Evolutionary conservation across 2,888 invertebrate species (phyloP), one percentile per base, ranked within the genome.

Genomic region (Drosophila macrothrix): DNA sequence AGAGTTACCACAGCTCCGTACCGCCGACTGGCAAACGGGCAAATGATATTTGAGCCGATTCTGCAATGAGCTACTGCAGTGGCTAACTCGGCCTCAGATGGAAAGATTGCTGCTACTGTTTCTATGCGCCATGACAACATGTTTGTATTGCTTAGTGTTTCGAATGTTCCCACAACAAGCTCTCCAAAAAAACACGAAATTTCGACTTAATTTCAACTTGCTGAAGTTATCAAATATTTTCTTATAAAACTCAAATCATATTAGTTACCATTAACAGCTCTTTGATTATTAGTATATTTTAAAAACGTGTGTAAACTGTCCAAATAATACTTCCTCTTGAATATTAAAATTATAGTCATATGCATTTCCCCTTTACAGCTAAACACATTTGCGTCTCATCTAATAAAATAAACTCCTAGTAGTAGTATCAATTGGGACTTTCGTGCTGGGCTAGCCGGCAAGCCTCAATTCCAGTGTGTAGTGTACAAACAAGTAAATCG

Each of bases 401-500:
- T 43, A 41, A 69, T 41, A 14, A 50, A n/a, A 64, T 62, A 25
- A 22, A 59, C n/a, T 50, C 22, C 46, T 16, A 25, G 16, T 55
- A 52, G 72, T 69, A 73, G 62, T 76, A 76, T 37, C 28, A 31
- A 3, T 39, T 29, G 19, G 9, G 46, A 35, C 59, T 55, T 55
- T 55, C 63, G 53, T 35, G 59, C 54, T 67, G 54, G 52, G 46
- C 58, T 41, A 53, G 52, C 25, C 60, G 63, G 53, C 62, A 77
- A 58, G 82, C 69, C 83, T 49, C 69, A 72, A 55, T 69, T 72
- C 41, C 59, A 52, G 71, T 60, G 71, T 75, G 90, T 81, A 77
- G 86, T 52, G 90, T 76, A 82, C 84, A 80, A 78, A 78, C 87
- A 83, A 84, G 89, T 79, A 86, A 89, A 90, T 87, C 75, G 90